phyloP scores from a whole-genome alignment of 30 jellyfish, hydroid and myxozoan species.

The Hydractinia echinata region DNA sequence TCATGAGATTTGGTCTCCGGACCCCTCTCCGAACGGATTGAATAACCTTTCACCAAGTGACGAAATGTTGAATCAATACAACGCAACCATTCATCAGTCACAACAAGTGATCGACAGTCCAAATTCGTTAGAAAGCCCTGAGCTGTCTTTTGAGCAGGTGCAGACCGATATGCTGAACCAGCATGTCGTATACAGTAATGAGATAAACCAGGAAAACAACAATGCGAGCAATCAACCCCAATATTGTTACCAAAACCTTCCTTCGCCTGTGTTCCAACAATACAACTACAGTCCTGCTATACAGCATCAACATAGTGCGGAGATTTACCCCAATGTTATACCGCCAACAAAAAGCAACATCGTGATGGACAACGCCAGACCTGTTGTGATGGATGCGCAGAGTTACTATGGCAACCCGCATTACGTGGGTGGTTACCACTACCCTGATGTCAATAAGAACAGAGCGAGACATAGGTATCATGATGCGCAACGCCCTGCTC shows the following conservation, averaged over 20 bases:
- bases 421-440: not conserved
- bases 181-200: not conserved
- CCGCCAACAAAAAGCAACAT: not conserved
- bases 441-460: not conserved
- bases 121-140: constrained; percentile 8
- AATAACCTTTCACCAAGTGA: constrained; percentile 89
- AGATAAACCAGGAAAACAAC: not conserved
- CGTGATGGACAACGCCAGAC: not conserved
- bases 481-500: not conserved
- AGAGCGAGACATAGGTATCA: not conserved
- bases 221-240: not conserved
- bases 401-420: constrained; percentile 7
- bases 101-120: constrained; percentile 11
- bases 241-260: not conserved
- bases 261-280: constrained; percentile 9
- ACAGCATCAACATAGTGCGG: not conserved
- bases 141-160: constrained; percentile 14
- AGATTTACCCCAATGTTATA: not conserved
- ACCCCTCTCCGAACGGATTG: constrained; percentile 91
- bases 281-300: not conserved
- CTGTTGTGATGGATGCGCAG: constrained; percentile 2
- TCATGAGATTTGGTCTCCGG: constrained; percentile 99
- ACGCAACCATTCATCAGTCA: not conserved
- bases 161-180: not conserved
- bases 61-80: constrained; percentile 32